phyloP scores from a whole-genome alignment of 2,797 vertebrate species.

The Syncerus caffer region DNA sequence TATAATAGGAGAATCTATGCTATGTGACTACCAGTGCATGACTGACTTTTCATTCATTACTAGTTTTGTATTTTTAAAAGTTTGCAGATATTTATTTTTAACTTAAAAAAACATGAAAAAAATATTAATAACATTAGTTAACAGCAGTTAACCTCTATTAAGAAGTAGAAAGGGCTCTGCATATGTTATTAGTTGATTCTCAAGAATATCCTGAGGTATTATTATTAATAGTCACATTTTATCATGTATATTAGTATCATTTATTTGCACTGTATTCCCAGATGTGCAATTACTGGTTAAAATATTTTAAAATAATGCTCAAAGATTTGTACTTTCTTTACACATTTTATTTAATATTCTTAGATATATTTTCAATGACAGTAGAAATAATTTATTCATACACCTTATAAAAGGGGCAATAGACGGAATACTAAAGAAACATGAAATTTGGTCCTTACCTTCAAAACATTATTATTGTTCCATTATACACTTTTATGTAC shows the following conservation, averaged over 20 bases:
- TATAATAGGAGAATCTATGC: background rate
- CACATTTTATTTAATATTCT: slow-evolving; percentile 24
- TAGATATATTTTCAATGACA: background rate
- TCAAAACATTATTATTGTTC: slow-evolving; percentile 22
- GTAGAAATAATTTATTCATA: slow-evolving; percentile 21
- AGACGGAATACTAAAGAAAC: background rate
- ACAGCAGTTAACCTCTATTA: background rate
- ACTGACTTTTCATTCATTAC: background rate
- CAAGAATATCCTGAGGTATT: background rate
- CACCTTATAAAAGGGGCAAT: background rate
- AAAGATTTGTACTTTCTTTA: slow-evolving; percentile 11
- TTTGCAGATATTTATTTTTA: slow-evolving; percentile 26
- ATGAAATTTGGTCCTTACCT: background rate
- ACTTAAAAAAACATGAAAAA: slow-evolving; percentile 47
- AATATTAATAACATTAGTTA: background rate
- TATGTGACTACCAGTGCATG: background rate
- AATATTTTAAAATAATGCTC: background rate
- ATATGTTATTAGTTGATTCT: background rate
- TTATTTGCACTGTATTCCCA: background rate
- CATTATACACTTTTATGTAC: background rate
- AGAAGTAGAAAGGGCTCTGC: background rate
- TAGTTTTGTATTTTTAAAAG: background rate
- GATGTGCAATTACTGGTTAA: background rate
- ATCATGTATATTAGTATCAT: background rate
- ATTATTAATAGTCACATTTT: background rate